Evolutionary conservation across 2,797 vertebrate species (phyloP).

Genomic region (Bovichtus variegatus): DNA sequence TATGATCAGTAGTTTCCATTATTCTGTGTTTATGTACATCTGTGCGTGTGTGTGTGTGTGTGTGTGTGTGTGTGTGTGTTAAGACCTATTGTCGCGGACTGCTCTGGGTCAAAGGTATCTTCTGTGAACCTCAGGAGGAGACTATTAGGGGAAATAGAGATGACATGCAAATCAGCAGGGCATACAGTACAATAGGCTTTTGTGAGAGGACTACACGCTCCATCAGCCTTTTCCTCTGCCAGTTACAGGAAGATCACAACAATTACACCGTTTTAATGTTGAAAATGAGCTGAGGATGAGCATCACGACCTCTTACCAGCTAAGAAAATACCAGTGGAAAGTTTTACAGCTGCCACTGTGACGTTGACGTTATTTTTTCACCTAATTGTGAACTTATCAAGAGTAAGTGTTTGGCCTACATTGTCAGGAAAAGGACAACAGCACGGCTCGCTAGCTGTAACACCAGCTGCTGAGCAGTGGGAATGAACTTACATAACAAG

Average conservation of each 20-base stretch:
- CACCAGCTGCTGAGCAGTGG: constrained; percentile 11
- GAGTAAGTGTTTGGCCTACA: neutral
- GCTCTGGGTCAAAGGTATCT: constrained; percentile 97
- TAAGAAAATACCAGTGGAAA: neutral
- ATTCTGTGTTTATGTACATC: neutral
- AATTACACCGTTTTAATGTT: neutral
- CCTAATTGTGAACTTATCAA: neutral
- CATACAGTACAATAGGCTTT: neutral
- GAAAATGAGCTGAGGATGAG: neutral
- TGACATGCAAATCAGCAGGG: constrained; percentile 32
- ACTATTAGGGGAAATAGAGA: constrained; percentile 77
- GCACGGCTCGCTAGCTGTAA: neutral
- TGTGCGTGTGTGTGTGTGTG: neutral
- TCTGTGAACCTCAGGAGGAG: constrained; percentile 98
- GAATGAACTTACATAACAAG: constrained; percentile 56
- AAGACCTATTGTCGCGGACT: constrained; percentile 96
- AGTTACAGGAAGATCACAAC: neutral
- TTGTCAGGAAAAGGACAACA: neutral
- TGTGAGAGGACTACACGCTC: neutral
- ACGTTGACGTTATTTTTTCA: neutral
- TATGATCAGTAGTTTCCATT: neutral
- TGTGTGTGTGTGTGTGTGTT: neutral
- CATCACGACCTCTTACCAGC: neutral
- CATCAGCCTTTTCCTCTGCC: neutral
- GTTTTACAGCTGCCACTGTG: neutral